phyloP scores from a whole-genome alignment of 2,888 invertebrate species.

The Rapana venosa region DNA sequence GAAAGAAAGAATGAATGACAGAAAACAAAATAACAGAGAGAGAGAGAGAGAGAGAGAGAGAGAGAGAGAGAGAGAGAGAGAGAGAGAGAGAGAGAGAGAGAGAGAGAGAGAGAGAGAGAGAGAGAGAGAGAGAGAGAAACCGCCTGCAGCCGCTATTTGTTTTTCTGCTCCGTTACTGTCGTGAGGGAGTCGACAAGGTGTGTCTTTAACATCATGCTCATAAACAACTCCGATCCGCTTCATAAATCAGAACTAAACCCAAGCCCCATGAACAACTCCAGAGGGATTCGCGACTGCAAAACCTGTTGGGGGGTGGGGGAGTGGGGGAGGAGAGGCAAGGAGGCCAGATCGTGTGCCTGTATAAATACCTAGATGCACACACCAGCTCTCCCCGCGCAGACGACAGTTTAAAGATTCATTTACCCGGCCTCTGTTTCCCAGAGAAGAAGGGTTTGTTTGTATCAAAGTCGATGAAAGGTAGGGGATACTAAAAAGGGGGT shows the following conservation, averaged over 20 bases:
- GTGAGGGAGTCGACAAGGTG: neutral
- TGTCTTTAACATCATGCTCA: slow-evolving; percentile 41
- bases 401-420: slow-evolving; percentile 32
- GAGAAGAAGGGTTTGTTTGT: neutral
- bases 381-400: neutral
- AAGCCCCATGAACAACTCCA: slow-evolving; percentile 20
- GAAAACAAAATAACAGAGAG: neutral
- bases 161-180: slow-evolving; percentile 34
- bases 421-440: neutral
- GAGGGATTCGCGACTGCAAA: slow-evolving; percentile 9
- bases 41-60: slow-evolving; percentile 2
- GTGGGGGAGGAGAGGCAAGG: neutral
- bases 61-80: neutral
- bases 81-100: neutral
- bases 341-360: neutral
- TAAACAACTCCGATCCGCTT: slow-evolving; percentile 42
- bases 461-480: neutral
- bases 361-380: neutral
- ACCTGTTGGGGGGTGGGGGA: slow-evolving; percentile 5
- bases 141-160: slow-evolving; percentile 30
- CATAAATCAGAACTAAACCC: slow-evolving; percentile 42
- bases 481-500: too few relatives aligned
- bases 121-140: neutral
- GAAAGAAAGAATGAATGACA: neutral
- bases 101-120: slow-evolving; percentile 13